Percentiles rank a stretch among this genome's conserved stretches.
Evolutionary conservation across 2,113 vertebrate genomes (phyloP).

Genomic region (Perognathus longimembris): DNA sequence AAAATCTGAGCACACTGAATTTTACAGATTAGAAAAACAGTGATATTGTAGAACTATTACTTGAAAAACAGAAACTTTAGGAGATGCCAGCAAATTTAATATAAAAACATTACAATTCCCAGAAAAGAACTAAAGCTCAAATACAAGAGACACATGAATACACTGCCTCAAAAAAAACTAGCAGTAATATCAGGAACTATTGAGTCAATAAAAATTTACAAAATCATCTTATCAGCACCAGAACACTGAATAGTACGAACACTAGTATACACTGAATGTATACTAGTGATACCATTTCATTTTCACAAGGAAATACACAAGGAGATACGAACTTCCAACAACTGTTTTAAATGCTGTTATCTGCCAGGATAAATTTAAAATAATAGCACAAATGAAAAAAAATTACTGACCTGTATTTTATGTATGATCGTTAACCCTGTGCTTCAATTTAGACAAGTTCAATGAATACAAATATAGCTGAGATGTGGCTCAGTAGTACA

Average conservation of each 20-base stretch:
- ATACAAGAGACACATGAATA: neutral
- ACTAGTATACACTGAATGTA: no score
- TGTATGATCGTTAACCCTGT: neutral
- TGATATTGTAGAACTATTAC: neutral
- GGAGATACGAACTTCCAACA: neutral
- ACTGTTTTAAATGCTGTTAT: neutral
- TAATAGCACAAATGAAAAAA: neutral
- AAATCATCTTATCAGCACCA: neutral
- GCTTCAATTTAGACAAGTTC: constrained; percentile 32
- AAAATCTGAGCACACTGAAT: constrained; percentile 7
- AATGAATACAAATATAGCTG: neutral
- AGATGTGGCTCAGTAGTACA: no score
- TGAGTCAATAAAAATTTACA: constrained; percentile 21
- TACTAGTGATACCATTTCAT: neutral
- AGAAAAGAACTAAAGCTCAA: neutral
- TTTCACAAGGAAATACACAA: constrained; percentile 13
- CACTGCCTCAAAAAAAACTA: constrained; percentile 7
- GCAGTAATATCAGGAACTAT: neutral
- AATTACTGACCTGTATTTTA: neutral
- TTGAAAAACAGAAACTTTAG: neutral
- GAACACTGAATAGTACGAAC: neutral
- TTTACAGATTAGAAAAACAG: neutral
- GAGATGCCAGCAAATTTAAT: neutral
- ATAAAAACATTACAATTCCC: neutral
- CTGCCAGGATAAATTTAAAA: neutral